phyloP scores from a whole-genome alignment of 2,888 invertebrate genomes.

The Agrochola circellaris region DNA sequence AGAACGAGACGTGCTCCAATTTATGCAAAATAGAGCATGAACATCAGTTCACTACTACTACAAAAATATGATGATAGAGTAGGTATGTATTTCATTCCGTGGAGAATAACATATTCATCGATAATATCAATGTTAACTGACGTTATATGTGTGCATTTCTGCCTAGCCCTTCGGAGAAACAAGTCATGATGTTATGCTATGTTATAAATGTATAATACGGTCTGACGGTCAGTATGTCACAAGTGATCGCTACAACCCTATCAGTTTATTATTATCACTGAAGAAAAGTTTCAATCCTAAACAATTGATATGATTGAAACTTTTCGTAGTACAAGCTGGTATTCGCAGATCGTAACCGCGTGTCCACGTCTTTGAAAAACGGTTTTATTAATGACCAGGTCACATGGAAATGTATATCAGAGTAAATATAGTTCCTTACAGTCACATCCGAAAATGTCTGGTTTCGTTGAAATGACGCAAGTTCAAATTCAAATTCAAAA shows the following conservation, averaged over 20 bases:
- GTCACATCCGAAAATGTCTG: constrained; percentile 49
- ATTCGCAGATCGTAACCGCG: neutral
- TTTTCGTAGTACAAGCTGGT: neutral
- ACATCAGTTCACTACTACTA: neutral
- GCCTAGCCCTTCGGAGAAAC: too few relatives aligned
- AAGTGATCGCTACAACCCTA: too few relatives aligned
- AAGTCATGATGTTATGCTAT: too few relatives aligned
- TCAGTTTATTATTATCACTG: neutral
- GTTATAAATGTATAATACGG: neutral
- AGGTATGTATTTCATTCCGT: neutral
- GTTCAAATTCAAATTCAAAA: too few relatives aligned
- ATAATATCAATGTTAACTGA: neutral
- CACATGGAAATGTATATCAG: neutral
- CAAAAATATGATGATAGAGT: neutral
- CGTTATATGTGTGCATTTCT: too few relatives aligned
- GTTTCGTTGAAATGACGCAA: constrained; percentile 23
- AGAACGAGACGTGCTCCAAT: neutral
- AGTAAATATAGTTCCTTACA: constrained; percentile 12
- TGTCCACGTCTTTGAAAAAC: neutral
- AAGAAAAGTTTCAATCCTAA: neutral
- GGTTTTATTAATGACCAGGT: constrained; percentile 31
- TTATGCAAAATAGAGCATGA: neutral
- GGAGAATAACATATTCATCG: neutral
- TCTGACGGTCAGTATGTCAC: too few relatives aligned
- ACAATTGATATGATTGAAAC: neutral